Evolutionary conservation across 2,888 invertebrate genomes (phyloP).

Genomic region (Brachynemurus nebulosus): DNA sequence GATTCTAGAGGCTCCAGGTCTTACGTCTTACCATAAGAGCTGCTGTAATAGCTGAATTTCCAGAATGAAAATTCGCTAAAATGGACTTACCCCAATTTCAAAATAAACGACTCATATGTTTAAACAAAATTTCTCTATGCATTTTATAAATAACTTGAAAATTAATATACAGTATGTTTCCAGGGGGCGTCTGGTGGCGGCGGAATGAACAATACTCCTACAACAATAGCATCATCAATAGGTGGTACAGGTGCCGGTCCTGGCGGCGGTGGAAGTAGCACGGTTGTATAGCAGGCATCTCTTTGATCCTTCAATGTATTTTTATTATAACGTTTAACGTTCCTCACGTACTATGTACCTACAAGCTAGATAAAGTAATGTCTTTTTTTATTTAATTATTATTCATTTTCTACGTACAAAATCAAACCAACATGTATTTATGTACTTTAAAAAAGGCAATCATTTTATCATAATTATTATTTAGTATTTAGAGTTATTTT

Average conservation of each 20-base stretch:
- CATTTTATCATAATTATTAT: too few species aligned
- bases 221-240: slow-evolving; percentile 8
- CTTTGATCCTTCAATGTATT: not conserved
- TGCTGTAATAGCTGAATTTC: too few species aligned
- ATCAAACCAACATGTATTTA: not conserved
- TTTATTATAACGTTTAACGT: slow-evolving; percentile 8
- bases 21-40: too few species aligned
- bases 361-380: slow-evolving; percentile 3
- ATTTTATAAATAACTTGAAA: not conserved
- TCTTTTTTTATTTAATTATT: not conserved
- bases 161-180: not conserved
- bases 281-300: slow-evolving; percentile 9
- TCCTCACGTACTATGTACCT: slow-evolving; percentile 4
- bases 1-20: too few species aligned
- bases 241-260: slow-evolving; percentile 3
- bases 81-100: not conserved
- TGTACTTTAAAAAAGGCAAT: too few species aligned
- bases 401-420: not conserved
- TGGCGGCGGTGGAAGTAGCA: slow-evolving; percentile 3
- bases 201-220: slow-evolving; percentile 3
- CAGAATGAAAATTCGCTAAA: too few species aligned
- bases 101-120: not conserved
- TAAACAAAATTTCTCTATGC: not conserved
- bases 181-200: slow-evolving; percentile 6
- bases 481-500: too few species aligned